These are phyloP conservation scores for Leucoraja ocellata DNA, from an alignment of 2,797 vertebrate genomes.

Conservation along the genomic window DNA sequence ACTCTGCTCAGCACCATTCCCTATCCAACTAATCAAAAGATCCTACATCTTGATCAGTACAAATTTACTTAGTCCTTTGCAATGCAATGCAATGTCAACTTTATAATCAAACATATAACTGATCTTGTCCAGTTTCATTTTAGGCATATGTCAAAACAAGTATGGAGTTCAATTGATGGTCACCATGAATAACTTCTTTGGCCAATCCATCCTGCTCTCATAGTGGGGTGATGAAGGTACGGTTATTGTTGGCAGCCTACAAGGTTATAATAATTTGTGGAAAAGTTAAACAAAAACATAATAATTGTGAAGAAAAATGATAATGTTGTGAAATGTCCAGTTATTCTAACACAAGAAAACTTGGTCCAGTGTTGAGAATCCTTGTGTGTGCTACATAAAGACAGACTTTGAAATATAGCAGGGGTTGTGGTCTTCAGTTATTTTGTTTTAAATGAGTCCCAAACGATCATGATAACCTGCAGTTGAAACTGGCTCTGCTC, in stretches of 20 bases:
- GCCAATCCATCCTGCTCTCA: not conserved
- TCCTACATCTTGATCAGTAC: not conserved
- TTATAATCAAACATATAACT: slow-evolving; percentile 15
- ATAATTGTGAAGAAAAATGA: not conserved
- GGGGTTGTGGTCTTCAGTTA: not conserved
- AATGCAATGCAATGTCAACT: slow-evolving; percentile 12
- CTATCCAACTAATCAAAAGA: not conserved
- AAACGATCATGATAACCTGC: not conserved
- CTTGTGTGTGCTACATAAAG: not conserved
- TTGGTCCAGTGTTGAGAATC: not conserved
- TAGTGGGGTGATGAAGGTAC: not conserved
- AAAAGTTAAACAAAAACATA: not conserved
- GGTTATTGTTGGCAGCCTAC: not conserved
- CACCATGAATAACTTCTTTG: not conserved
- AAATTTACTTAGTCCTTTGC: slow-evolving; percentile 10
- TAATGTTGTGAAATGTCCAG: not conserved
- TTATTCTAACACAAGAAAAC: not conserved
- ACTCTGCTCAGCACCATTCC: not conserved
- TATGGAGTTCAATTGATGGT: not conserved
- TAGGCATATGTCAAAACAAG: not conserved
- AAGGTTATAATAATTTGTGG: not conserved
- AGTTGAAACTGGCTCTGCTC: not conserved
- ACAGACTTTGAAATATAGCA: not conserved
- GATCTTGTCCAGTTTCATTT: not conserved
- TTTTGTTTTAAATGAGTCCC: not conserved